A percentile compares a stretch with the other conserved stretches of the same genome.
Evolutionary conservation across 2,797 vertebrate genomes (phyloP).

Genomic region (Anguilla pacifica): DNA sequence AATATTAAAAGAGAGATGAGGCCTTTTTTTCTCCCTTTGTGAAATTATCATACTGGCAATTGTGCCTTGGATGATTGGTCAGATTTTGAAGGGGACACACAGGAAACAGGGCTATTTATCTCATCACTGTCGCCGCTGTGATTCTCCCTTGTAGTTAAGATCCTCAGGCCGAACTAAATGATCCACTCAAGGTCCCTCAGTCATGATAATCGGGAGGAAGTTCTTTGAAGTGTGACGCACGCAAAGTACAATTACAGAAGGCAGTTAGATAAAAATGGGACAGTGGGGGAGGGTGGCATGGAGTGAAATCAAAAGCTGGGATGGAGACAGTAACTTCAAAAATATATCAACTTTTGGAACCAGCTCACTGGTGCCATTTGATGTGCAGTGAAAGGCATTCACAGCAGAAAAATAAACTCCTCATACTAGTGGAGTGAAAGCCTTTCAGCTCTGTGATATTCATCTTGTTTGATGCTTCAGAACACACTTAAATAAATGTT

Average conservation of each 20-base stretch:
- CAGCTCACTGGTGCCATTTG: not conserved
- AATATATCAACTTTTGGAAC: not conserved
- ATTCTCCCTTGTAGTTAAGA: not conserved
- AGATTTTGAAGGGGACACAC: not conserved
- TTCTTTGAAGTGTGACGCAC: constrained; percentile 8
- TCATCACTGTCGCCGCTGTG: not conserved
- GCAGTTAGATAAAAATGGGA: not conserved
- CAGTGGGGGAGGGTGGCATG: not conserved
- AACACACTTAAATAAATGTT: not conserved
- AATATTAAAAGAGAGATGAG: not conserved
- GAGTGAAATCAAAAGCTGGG: not conserved
- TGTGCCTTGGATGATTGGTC: not conserved
- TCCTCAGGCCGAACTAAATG: not conserved
- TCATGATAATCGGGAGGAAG: not conserved
- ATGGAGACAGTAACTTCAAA: too few relatives aligned
- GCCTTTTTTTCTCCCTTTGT: not conserved
- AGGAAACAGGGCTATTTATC: not conserved
- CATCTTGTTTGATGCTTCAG: not conserved
- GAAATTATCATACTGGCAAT: not conserved
- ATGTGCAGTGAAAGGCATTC: not conserved
- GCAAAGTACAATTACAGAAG: not conserved
- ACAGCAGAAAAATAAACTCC: not conserved
- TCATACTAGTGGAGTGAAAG: not conserved
- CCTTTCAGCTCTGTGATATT: not conserved
- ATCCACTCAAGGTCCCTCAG: not conserved